Evolutionary conservation across 2,797 vertebrate species (phyloP), one percentile per base, ranked within the genome.

Genomic region (Sphaeramia orbicularis): DNA sequence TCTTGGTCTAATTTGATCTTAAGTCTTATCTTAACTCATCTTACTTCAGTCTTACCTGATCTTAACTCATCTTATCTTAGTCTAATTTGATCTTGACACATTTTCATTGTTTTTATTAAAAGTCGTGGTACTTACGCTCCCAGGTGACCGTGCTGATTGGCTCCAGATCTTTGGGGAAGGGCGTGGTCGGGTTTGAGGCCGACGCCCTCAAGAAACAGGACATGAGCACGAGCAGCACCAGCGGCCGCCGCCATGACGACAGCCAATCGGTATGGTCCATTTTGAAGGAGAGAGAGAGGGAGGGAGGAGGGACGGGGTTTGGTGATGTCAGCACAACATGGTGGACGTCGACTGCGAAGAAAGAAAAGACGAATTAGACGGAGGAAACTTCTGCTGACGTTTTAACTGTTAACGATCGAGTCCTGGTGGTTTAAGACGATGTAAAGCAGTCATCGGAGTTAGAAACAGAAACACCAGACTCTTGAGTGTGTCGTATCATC

Each of bases 81-180:
- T 45, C 41, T 42, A 41, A 38, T 12, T 52, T 16, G 7, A 10
- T 35, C 35, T 7, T 35, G 35, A n/a, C n/a, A n/a, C n/a, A n/a
- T n/a, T n/a, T n/a, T n/a, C n/a, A n/a, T n/a, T n/a, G n/a, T n/a
- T n/a, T n/a, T n/a, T n/a, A n/a, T n/a, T n/a, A n/a, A n/a, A n/a
- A n/a, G 35, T 36, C 35, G 35, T 48, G 8, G 12, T 4, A 91
- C 93, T 92, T 82, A 93, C 93, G 76, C 18, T 92, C 89, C 0
- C 65, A 66, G 64, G 15, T 18, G 43, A 93, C 86, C 11, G 75
- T 19, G 54, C 6, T 86, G 81, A 94, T 91, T 1, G 93, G 90
- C 77, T 92, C 84, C 70, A 92, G 84, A 76, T 94, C 93, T 73
- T 71, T 88, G 65, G 94, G 94, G 71, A 94, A 94, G 13, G 90